Base-by-base conservation (phyloP, 2,797 vertebrate species). In the Brachyrhaphis roseni region DNA sequence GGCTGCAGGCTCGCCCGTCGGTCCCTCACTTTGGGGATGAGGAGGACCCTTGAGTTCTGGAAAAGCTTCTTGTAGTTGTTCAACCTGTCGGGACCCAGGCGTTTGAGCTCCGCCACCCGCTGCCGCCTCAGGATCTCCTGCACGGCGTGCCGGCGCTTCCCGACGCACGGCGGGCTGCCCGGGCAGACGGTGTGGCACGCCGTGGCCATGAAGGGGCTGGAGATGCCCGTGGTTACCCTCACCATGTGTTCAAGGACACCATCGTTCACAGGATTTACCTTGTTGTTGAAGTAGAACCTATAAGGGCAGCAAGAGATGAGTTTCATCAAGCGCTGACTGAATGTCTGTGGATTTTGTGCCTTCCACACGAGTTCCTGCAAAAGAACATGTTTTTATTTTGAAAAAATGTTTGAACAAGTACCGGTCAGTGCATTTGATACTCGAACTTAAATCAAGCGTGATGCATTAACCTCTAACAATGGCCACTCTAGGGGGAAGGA, bases 241-340 rank as follows among this genome's bases (percentile, higher is more conserved):
- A 99, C 98, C 98, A 98, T 97, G 90, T 98, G 96, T 82, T 99
- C 95, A 3, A 99, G 89, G 10, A 95, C 97, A 0, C 98, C 98
- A 0, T 97, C 96, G 4, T 98, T 97, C 89, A 95, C 87, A 0
- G 96, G 96, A 36, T 96, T 95, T 0, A 87, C 93, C 86, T 91
- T 95, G 13, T 94, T 92, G 75, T 86, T 94, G 36, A 94, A 76
- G 89, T 84, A 90, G 73, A 94, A 86, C 46, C 74, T 86, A 66
- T 96, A 94, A 2, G 91, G 77, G 86, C 97, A 89, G 49, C 95
- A 87, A 53, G 94, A 93, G 18, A 95, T 82, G 36, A 95, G 1
- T 59, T 94, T 95, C 0, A 92, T 86, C 77, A 98, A 49, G 84
- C 85, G 92, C 82, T 95, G 96, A 93, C 96, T 91, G 82, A 96